Evolutionary conservation across 2,113 vertebrate species (phyloP), one percentile per base, ranked within the genome.

Genomic region (Phalacrocorax brasilianus): DNA sequence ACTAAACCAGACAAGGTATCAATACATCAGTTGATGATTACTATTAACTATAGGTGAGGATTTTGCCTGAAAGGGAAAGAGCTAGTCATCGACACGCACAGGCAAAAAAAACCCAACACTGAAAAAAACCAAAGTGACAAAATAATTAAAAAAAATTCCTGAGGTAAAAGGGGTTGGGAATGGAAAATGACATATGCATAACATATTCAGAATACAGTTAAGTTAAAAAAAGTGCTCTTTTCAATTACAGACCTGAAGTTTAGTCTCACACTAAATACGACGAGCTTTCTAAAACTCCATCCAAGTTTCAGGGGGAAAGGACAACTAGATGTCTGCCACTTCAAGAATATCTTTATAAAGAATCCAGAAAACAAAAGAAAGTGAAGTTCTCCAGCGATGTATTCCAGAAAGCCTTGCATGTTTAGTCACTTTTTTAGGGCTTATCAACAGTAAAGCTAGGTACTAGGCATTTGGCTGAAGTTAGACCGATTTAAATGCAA

Each of bases 121-220:
- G 38, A 73, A 5, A 85, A 88, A 88, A 80, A 14, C 1, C 8
- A 40, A 65, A 72, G 13, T 27, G 9, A 67, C 11, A 56, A 66
- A 72, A 19, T n/a, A 56, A 72, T 47, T 28, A 33, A 85, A 45
- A 2, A 0, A 52, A 42, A 83, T 20, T 67, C 27, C 23, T 49
- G 11, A 62, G 5, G 21, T 20, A 63, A 58, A 71, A 68, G 5
- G 27, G 40, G 38, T 20, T 12, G 24, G 5, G 40, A 85, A 53
- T 50, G 3, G 12, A 9, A 65, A 81, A 55, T 8, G 0, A 45
- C n/a, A 79, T 8, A 45, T 0, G 0, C 14, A 33, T 12, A 6
- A 11, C 23, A 33, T 6, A 80, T 14, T 4, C n/a, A 49, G 23
- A 79, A 61, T 5, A 5, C 17, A 55, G 22, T 30, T 44, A 68